Conservation (phyloP, 2,888 invertebrate genomes). For the Dendrolimus houi region DNA sequence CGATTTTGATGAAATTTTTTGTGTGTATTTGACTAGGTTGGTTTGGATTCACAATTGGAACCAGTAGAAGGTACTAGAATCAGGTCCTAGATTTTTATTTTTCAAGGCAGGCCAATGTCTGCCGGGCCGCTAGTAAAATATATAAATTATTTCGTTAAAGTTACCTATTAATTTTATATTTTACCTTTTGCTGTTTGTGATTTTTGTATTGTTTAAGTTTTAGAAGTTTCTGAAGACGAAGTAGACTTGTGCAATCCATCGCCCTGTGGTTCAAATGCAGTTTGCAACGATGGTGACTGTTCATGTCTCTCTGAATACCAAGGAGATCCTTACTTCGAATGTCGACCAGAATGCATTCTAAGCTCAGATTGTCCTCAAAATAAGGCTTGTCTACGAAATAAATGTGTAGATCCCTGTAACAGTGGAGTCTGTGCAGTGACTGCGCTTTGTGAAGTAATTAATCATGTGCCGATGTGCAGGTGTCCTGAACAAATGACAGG, state of each 20-base stretch:
- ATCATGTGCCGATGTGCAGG: constrained; percentile 84
- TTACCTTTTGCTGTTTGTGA: not conserved
- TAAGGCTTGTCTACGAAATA: constrained; percentile 80
- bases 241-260: constrained; percentile 78
- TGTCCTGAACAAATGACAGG: constrained; percentile 81
- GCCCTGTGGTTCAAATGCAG: constrained; percentile 80
- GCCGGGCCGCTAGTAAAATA: too few relatives aligned
- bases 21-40: too few relatives aligned
- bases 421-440: constrained; percentile 81
- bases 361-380: constrained; percentile 80
- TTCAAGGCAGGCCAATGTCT: too few relatives aligned
- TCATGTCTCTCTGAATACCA: constrained; percentile 78
- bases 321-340: constrained; percentile 82
- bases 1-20: too few relatives aligned
- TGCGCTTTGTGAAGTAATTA: constrained; percentile 83
- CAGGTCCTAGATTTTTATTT: too few relatives aligned
- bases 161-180: not conserved
- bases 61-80: too few relatives aligned
- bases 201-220: constrained; percentile 13
- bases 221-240: constrained; percentile 41
- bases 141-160: not conserved
- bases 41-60: too few relatives aligned
- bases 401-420: constrained; percentile 83
- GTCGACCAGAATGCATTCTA: constrained; percentile 82
- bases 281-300: constrained; percentile 76